Evolutionary conservation across 1,140 invertebrate genomes (phyloP).

Genomic region (Drosophila sechellia): DNA sequence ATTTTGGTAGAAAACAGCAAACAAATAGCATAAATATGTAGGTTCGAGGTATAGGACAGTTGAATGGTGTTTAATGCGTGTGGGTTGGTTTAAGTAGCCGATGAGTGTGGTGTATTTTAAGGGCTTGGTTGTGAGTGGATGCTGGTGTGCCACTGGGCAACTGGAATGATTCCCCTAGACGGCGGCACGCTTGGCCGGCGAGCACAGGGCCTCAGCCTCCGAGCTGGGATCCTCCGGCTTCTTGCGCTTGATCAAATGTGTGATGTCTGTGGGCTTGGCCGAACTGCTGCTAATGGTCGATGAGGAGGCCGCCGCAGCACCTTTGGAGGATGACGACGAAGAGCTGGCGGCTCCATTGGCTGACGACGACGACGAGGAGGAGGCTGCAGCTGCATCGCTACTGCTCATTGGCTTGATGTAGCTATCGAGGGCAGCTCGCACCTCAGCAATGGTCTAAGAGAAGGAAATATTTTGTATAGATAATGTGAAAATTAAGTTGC

Average conservation of each 20-base stretch:
- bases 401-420: slow-evolving; percentile 76
- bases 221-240: slow-evolving; percentile 80
- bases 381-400: slow-evolving; percentile 50
- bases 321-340: slow-evolving; percentile 43
- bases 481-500: not conserved
- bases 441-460: slow-evolving; percentile 75
- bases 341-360: slow-evolving; percentile 53
- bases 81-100: slow-evolving; percentile 31
- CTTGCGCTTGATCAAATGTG: slow-evolving; percentile 84
- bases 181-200: slow-evolving; percentile 77
- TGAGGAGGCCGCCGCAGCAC: slow-evolving; percentile 37
- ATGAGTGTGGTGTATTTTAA: slow-evolving; percentile 30
- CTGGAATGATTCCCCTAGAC: slow-evolving; percentile 74
- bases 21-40: slow-evolving; percentile 68
- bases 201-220: slow-evolving; percentile 75
- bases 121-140: slow-evolving; percentile 25
- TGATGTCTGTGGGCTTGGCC: slow-evolving; percentile 81
- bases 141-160: slow-evolving; percentile 33
- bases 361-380: slow-evolving; percentile 53
- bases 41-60: slow-evolving; percentile 27
- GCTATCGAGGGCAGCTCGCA: slow-evolving; percentile 77
- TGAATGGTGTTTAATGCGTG: slow-evolving; percentile 33
- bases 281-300: slow-evolving; percentile 74
- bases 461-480: not conserved
- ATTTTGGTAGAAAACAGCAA: slow-evolving; percentile 65